phyloP scores from a whole-genome alignment of 1,140 invertebrate genomes.

The Cydia pomonella region DNA sequence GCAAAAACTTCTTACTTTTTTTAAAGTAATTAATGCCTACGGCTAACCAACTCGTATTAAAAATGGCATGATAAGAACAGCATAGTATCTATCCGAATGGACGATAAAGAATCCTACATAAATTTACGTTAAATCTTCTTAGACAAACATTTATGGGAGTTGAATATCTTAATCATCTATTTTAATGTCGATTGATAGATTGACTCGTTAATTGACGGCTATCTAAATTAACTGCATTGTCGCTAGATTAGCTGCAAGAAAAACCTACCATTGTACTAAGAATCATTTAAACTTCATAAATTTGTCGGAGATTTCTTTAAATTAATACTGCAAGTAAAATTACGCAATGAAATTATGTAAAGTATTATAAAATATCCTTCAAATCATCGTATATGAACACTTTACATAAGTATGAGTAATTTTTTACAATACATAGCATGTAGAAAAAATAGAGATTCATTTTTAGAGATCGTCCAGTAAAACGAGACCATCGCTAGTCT shows the following conservation, averaged over 20 bases:
- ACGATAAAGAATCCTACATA: constrained; percentile 29
- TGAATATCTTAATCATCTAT: constrained; percentile 33
- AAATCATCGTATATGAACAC: constrained; percentile 73
- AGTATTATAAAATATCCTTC: constrained; percentile 44
- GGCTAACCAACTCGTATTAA: neutral
- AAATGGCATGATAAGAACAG: neutral
- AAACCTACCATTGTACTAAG: constrained; percentile 28
- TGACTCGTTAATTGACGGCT: constrained; percentile 77
- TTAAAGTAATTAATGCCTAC: neutral
- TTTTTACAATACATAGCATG: constrained; percentile 78
- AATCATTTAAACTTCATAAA: neutral
- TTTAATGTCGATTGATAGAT: constrained; percentile 55
- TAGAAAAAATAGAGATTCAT: constrained; percentile 80
- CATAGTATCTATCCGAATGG: constrained; percentile 17
- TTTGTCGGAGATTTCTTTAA: neutral
- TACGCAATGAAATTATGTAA: constrained; percentile 41
- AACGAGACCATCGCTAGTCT: constrained; percentile 73
- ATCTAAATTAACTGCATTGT: constrained; percentile 52
- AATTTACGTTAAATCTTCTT: constrained; percentile 16
- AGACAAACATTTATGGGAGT: constrained; percentile 4
- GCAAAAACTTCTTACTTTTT: too few relatives aligned
- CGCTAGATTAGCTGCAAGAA: constrained; percentile 10
- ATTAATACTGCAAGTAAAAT: constrained; percentile 30
- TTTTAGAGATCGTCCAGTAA: constrained; percentile 77
- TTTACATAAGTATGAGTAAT: constrained; percentile 74